Base-by-base conservation (phyloP, 2,797 vertebrate genomes). In the Acrossocheilus fasciatus region DNA sequence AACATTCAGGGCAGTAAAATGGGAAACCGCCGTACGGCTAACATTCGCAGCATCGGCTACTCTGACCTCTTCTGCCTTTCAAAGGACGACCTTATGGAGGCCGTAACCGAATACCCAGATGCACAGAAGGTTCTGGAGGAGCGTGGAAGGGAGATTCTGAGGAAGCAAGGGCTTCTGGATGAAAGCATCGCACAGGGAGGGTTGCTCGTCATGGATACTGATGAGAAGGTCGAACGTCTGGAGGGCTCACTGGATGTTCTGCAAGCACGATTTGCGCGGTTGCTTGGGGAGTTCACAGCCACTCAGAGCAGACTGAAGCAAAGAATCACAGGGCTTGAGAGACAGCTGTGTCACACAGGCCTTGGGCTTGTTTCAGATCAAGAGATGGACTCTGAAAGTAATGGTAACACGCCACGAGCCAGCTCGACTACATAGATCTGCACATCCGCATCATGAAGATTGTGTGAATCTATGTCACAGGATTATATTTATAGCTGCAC, bases 1-100 rank as follows among this genome's bases (percentile, higher is more conserved):
- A 99, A 99, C 92, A 98, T 99, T 89, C 97, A 96, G 34, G 97
- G 98, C 8, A 99, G 98, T 91, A 99, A 98, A 91, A 99, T 97
- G 97, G 98, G 98, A 2, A 99, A 99, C 94, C 92, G 97, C 3
- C 96, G 98, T 6, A 99, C 98, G 0, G 98, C 98, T 47, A 99
- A 97, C 86, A 98, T 99, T 86, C 94, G 96, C 34, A 99, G 98
- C 86, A 94, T 99, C 66, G 98, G 98, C 83, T 99, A 99, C 91
- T 98, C 98, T 0, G 98, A 99, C 90, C 95, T 99, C 76, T 99
- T 99, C 94, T 99, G 98, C 91, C 94, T 99, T 69, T 99, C 98
- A 2, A 99, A 99, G 91, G 97, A 97, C 69, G 97, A 99, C 84
- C 95, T 99, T 2, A 99, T 98, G 97, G 97, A 99, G 88, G 97